phyloP scores from a whole-genome alignment of 2,888 invertebrate species.

The Nephrotoma appendiculata region DNA sequence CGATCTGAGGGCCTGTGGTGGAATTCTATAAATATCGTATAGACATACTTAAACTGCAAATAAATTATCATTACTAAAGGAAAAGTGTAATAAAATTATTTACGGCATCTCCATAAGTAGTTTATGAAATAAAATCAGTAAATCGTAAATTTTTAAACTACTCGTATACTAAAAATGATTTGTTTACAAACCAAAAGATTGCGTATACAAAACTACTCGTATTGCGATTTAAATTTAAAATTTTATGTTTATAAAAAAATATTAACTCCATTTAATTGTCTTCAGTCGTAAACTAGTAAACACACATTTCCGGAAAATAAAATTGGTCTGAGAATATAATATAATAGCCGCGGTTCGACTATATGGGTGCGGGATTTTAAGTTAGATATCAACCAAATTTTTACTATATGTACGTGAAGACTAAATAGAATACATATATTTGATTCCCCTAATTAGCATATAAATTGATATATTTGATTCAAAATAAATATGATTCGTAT shows the following conservation, averaged over 20 bases:
- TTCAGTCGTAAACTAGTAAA: not conserved
- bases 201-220: not conserved
- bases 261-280: not conserved
- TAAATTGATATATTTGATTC: not conserved
- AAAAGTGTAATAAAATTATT: too few relatives aligned
- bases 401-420: not conserved
- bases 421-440: not conserved
- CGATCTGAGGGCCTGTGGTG: too few relatives aligned
- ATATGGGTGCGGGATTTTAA: not conserved
- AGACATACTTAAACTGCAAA: too few relatives aligned
- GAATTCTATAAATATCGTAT: too few relatives aligned
- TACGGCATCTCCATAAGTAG: too few relatives aligned
- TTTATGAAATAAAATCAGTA: not conserved
- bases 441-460: not conserved
- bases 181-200: not conserved
- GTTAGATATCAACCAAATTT: not conserved
- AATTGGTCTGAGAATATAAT: not conserved
- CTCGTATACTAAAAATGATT: too few relatives aligned
- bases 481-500: not conserved
- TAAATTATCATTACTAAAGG: too few relatives aligned
- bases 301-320: not conserved
- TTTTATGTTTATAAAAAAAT: not conserved
- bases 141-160: not conserved
- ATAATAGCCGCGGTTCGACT: not conserved
- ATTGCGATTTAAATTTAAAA: not conserved